Evolutionary conservation across 2,888 invertebrate genomes (phyloP).

Genomic region (Shargacucullia verbasci): DNA sequence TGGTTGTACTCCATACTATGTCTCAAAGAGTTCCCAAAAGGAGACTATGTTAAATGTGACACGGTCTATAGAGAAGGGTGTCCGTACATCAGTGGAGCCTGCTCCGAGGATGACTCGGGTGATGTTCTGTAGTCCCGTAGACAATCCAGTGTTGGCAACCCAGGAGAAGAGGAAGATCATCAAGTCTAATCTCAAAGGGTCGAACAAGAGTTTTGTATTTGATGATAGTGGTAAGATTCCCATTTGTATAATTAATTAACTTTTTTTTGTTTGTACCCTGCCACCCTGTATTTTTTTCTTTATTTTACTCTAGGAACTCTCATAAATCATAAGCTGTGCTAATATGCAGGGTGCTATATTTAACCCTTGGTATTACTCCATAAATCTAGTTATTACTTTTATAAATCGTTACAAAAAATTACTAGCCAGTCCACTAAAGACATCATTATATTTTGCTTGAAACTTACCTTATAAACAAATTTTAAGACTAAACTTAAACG

Average conservation of each 20-base stretch:
- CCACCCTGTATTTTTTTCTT: too few relatives aligned
- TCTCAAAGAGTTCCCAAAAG: constrained; percentile 63
- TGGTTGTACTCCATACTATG: constrained; percentile 78
- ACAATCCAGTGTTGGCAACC: constrained; percentile 64
- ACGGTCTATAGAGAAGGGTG: constrained; percentile 76
- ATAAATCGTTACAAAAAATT: too few relatives aligned
- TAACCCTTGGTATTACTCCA: too few relatives aligned
- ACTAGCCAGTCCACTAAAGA: too few relatives aligned
- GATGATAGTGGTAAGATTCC: constrained; percentile 75
- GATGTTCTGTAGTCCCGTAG: constrained; percentile 84
- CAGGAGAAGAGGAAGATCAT: constrained; percentile 78
- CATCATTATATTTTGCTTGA: too few relatives aligned
- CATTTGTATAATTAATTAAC: too few relatives aligned
- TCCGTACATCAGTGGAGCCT: constrained; percentile 55
- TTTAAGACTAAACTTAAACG: too few relatives aligned
- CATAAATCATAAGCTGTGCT: too few relatives aligned
- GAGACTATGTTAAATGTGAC: constrained; percentile 75
- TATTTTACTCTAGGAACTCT: too few relatives aligned
- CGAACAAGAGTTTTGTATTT: constrained; percentile 84
- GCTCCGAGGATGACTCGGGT: constrained; percentile 72
- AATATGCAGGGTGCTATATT: too few relatives aligned
- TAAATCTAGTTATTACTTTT: too few relatives aligned
- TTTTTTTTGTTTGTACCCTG: too few relatives aligned
- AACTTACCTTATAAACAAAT: not conserved
- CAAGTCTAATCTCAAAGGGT: constrained; percentile 85